Evolutionary conservation across 64 coral and sea anemone genomes (phyloP).

Genomic region (Porites australiensis): DNA sequence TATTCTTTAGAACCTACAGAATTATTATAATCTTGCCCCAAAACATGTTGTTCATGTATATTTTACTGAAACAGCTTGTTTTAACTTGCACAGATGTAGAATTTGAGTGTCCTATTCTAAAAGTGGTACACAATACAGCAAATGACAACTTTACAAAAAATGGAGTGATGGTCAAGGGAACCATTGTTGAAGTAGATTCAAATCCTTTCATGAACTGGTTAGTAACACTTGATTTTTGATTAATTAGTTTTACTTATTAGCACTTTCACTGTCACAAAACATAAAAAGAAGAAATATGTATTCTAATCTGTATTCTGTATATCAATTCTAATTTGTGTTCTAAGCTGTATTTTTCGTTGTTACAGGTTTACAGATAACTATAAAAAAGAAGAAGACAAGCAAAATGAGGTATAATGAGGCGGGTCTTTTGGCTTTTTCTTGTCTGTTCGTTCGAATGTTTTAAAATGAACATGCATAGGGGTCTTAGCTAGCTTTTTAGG

Average conservation of each 20-base stretch:
- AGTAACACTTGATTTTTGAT: neutral
- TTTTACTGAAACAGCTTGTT: neutral
- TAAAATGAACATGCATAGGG: too few relatives aligned
- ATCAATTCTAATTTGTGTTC: too few relatives aligned
- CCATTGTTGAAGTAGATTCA: constrained; percentile 86
- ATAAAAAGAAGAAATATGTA: too few relatives aligned
- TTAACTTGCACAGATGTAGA: constrained; percentile 74
- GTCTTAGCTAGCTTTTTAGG: too few relatives aligned
- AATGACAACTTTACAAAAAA: constrained; percentile 73
- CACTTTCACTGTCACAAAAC: too few relatives aligned
- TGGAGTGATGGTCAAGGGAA: constrained; percentile 91
- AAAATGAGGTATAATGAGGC: neutral
- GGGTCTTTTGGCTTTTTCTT: neutral
- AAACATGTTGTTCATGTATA: neutral
- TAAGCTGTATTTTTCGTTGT: neutral
- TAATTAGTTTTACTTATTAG: too few relatives aligned
- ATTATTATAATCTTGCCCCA: too few relatives aligned
- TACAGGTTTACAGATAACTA: neutral
- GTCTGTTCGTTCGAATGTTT: too few relatives aligned
- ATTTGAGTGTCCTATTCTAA: constrained; percentile 77
- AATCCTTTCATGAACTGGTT: constrained; percentile 83
- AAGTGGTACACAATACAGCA: constrained; percentile 80
- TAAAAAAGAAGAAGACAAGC: neutral
- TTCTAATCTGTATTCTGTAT: too few relatives aligned
- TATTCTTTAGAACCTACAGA: too few relatives aligned